Evolutionary conservation across 2,113 vertebrate genomes (phyloP).

Genomic region (Tylochromis polylepis): DNA sequence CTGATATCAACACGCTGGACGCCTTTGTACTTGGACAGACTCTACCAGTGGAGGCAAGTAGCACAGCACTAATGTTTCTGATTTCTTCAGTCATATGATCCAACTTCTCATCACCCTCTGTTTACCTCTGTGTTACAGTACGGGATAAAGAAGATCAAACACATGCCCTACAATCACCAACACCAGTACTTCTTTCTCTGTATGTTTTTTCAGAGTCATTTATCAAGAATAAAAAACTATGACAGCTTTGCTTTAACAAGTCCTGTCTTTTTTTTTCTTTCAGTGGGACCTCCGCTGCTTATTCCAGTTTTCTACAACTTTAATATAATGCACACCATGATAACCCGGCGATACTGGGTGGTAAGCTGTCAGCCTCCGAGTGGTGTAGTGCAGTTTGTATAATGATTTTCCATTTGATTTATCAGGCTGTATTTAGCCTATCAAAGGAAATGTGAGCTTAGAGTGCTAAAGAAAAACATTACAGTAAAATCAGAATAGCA

Average conservation of each 20-base stretch:
- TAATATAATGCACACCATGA: constrained; percentile 84
- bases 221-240: neutral
- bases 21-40: constrained; percentile 83
- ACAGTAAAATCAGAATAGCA: neutral
- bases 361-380: constrained; percentile 64
- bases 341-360: constrained; percentile 82
- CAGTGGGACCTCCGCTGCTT: constrained; percentile 87
- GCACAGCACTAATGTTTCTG: neutral
- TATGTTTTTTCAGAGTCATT: constrained; percentile 63
- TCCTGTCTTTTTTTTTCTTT: constrained; percentile 5
- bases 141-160: constrained; percentile 88
- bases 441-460: neutral
- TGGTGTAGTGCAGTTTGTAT: neutral
- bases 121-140: constrained; percentile 74
- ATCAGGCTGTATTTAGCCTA: neutral
- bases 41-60: constrained; percentile 85
- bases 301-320: constrained; percentile 89
- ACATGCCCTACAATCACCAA: constrained; percentile 86
- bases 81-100: neutral
- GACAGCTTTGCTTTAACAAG: neutral
- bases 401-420: neutral
- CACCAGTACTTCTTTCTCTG: constrained; percentile 93
- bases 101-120: neutral
- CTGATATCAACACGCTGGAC: constrained; percentile 89
- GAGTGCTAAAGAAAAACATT: neutral